Evolutionary conservation across 2,888 invertebrate genomes (phyloP).

Genomic region (Caenorhabditis becei): DNA sequence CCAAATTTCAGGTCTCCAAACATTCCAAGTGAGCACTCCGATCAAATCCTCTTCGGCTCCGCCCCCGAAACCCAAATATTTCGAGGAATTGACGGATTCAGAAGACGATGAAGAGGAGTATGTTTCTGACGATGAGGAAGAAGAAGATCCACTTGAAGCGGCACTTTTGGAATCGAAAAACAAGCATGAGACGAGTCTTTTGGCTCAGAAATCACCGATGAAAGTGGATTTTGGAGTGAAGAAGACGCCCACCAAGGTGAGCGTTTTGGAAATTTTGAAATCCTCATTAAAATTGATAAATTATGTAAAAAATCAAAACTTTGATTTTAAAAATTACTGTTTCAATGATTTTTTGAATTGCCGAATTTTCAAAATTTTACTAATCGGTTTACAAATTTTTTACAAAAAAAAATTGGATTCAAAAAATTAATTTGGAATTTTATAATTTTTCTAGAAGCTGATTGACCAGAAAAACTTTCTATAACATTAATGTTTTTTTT

Average conservation of each 20-base stretch:
- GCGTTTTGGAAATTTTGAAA: neutral
- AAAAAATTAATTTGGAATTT: too few relatives aligned
- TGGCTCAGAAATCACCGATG: slow-evolving; percentile 11
- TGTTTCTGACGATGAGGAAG: slow-evolving; percentile 38
- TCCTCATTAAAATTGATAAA: too few relatives aligned
- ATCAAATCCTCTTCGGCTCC: neutral
- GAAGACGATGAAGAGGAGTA: slow-evolving; percentile 7
- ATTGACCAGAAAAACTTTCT: neutral
- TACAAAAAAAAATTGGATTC: neutral
- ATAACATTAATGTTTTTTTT: too few relatives aligned
- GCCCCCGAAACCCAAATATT: neutral
- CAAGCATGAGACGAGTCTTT: slow-evolving; percentile 21
- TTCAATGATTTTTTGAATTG: too few relatives aligned
- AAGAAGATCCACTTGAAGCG: slow-evolving; percentile 41
- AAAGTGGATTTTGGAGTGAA: neutral
- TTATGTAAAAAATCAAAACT: neutral
- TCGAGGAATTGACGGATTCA: neutral
- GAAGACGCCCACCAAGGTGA: slow-evolving; percentile 21
- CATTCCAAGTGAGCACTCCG: neutral
- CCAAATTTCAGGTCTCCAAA: slow-evolving; percentile 8
- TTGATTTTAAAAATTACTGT: neutral
- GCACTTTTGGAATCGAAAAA: slow-evolving; percentile 44
- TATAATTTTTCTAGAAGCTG: too few relatives aligned
- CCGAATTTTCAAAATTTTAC: neutral
- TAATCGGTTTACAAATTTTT: neutral